These are phyloP conservation scores for Dastarcus helophoroides DNA, from an alignment of 2,888 invertebrate species.

Conservation along the genomic window DNA sequence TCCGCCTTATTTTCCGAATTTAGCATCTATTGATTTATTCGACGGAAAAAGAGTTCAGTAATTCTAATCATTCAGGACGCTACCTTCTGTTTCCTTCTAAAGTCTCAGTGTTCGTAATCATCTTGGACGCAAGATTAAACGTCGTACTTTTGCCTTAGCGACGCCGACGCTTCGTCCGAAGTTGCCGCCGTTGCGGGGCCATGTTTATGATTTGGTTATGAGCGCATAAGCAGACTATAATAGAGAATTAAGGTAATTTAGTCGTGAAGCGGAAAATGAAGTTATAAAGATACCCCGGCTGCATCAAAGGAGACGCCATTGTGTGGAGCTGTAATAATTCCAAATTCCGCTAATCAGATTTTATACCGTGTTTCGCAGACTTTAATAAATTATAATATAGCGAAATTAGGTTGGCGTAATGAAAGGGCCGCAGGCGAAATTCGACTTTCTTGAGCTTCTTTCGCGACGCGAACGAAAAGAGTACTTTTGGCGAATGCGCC, in stretches of 20 bases:
- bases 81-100: no score
- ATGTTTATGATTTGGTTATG: constrained; percentile 10
- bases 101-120: no score
- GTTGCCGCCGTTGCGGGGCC: constrained; percentile 4
- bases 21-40: no score
- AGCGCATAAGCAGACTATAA: constrained; percentile 17
- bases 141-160: no score
- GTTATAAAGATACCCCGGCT: constrained; percentile 29
- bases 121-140: no score
- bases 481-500: no score
- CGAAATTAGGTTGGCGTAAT: constrained; percentile 13
- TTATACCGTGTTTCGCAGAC: constrained; percentile 20
- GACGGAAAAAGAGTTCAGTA: no score
- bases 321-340: constrained; percentile 32
- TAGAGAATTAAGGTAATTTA: constrained; percentile 32
- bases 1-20: no score
- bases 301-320: constrained; percentile 26
- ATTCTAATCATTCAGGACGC: no score
- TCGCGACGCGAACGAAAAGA: no score
- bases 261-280: constrained; percentile 31
- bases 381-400: constrained; percentile 19
- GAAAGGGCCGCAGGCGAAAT: background rate
- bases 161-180: background rate
- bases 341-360: constrained; percentile 30
- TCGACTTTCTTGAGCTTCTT: no score